Evolutionary conservation across 2,888 invertebrate species (phyloP).

Genomic region (Nymphalis urticae): DNA sequence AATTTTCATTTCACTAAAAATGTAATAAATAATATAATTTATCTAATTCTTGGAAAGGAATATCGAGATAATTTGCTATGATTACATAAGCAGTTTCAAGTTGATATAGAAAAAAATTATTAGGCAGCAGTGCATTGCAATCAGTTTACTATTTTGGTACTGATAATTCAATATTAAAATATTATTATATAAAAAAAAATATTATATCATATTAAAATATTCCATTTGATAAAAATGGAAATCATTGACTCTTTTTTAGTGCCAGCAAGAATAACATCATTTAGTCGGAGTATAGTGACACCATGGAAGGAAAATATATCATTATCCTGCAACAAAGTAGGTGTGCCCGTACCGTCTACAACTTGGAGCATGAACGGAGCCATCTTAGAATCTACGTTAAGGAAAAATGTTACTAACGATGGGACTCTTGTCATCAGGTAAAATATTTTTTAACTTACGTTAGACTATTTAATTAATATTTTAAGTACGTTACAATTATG

Average conservation of each 20-base stretch:
- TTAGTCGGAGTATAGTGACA: slow-evolving; percentile 88
- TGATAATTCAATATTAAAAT: too few relatives aligned
- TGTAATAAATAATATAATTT: background rate
- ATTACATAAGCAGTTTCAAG: too few relatives aligned
- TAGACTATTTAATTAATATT: too few relatives aligned
- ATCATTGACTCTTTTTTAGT: slow-evolving; percentile 71
- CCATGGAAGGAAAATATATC: slow-evolving; percentile 94
- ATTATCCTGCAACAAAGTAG: slow-evolving; percentile 92
- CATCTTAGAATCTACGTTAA: slow-evolving; percentile 85
- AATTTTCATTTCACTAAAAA: slow-evolving; percentile 15
- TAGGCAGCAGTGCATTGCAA: too few relatives aligned
- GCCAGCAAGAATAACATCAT: slow-evolving; percentile 93
- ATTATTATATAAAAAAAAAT: too few relatives aligned
- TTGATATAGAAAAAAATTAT: too few relatives aligned
- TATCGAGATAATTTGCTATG: background rate
- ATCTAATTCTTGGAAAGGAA: background rate
- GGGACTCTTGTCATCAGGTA: slow-evolving; percentile 89
- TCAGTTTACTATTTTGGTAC: background rate
- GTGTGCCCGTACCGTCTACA: slow-evolving; percentile 88
- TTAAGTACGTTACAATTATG: too few relatives aligned
- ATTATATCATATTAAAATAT: too few relatives aligned
- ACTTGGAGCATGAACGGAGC: slow-evolving; percentile 91
- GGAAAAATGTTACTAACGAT: slow-evolving; percentile 85
- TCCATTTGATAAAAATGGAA: too few relatives aligned
- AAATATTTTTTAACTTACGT: background rate